phyloP scores from a whole-genome alignment of 2,113 vertebrate species.

The Alosa alosa region DNA sequence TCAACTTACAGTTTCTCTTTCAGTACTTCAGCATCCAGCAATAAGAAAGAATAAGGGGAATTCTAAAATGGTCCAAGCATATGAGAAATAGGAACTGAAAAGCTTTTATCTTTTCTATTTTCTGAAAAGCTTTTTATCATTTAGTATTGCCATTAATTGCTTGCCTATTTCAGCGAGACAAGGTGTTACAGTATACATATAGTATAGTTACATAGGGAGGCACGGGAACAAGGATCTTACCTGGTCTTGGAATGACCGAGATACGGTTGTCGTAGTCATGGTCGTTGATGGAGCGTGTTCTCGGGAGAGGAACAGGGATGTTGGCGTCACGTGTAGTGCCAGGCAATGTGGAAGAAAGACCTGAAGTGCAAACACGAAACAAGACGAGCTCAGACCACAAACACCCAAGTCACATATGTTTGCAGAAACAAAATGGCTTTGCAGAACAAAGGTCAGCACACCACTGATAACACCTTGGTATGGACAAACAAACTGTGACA shows the following conservation, averaged over 20 bases:
- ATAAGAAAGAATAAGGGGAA: too few relatives aligned
- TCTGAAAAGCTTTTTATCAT: too few relatives aligned
- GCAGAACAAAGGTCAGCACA: not conserved
- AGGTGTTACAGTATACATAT: not conserved
- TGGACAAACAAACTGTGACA: not conserved
- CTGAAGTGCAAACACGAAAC: not conserved
- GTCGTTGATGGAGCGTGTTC: conserved; percentile 35
- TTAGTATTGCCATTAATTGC: too few relatives aligned
- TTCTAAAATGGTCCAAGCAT: too few relatives aligned
- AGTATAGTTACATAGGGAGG: not conserved
- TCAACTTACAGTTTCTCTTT: too few relatives aligned
- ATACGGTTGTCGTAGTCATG: conserved; percentile 59
- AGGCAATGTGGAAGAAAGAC: conserved; percentile 23
- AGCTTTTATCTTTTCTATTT: too few relatives aligned
- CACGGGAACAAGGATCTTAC: conserved; percentile 37
- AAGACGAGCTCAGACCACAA: not conserved
- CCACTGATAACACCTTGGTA: not conserved
- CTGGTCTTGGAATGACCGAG: conserved; percentile 41
- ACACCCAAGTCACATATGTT: not conserved
- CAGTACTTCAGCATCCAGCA: too few relatives aligned
- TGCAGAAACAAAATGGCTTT: not conserved
- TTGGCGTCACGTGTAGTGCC: not conserved
- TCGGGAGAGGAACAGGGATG: conserved; percentile 17
- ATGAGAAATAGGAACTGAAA: too few relatives aligned
- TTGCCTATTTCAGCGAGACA: not conserved